Evolutionary conservation across 2,888 invertebrate species (phyloP).

Genomic region (Molorchus minor): DNA sequence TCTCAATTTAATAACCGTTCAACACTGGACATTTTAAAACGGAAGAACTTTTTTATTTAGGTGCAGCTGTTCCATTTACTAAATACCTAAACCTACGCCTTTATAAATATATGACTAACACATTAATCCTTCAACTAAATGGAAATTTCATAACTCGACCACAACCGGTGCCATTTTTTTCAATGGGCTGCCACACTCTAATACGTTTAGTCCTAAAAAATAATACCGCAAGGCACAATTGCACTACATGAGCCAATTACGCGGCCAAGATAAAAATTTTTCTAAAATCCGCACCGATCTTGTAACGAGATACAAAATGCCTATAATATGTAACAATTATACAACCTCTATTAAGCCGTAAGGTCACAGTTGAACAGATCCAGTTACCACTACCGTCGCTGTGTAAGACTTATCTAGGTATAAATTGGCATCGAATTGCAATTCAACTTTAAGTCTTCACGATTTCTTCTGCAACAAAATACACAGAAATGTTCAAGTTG

Average conservation of each 20-base stretch:
- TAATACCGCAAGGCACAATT: not conserved
- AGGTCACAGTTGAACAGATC: not conserved
- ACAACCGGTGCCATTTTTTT: not conserved
- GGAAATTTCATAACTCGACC: not conserved
- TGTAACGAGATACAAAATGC: not conserved
- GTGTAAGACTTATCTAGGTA: too few species aligned
- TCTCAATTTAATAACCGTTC: too few species aligned
- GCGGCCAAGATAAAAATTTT: not conserved
- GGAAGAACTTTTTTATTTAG: too few species aligned
- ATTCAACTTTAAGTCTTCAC: not conserved
- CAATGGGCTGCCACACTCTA: not conserved
- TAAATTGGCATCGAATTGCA: not conserved
- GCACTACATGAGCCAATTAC: not conserved
- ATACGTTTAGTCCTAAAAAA: not conserved
- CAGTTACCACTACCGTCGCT: conserved; percentile 1
- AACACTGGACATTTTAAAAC: too few species aligned
- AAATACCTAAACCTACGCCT: too few species aligned
- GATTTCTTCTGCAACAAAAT: not conserved
- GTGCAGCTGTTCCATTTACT: too few species aligned
- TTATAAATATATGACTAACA: too few species aligned
- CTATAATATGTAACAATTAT: conserved; percentile 7
- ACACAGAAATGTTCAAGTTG: conserved; percentile 27
- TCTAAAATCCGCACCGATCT: not conserved
- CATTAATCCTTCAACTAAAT: not conserved
- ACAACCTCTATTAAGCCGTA: not conserved